Percentiles rank a stretch among this genome's conserved stretches.
Conservation (phyloP, 2,888 invertebrate species). For the Patella depressa region DNA sequence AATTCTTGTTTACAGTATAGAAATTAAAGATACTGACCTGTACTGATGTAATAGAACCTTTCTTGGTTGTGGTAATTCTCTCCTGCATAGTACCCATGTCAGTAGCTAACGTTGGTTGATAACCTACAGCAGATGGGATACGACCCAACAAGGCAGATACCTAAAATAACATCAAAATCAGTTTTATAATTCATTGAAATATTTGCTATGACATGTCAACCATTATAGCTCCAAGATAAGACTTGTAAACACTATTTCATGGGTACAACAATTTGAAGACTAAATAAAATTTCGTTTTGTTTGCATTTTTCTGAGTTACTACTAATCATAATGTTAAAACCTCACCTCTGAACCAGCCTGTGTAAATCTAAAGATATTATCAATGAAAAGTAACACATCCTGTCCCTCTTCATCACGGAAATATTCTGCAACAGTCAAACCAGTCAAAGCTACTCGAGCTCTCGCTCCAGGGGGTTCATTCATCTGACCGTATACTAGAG, state of each 20-base stretch:
- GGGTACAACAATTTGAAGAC: too few species aligned
- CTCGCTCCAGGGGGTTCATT: conserved; percentile 95
- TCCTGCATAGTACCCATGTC: conserved; percentile 99
- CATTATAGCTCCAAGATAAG: not conserved
- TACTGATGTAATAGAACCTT: conserved; percentile 94
- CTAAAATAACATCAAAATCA: conserved; percentile 57
- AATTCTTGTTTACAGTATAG: too few species aligned
- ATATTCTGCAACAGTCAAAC: conserved; percentile 92
- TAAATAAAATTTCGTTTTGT: too few species aligned
- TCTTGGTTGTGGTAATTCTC: conserved; percentile 92
- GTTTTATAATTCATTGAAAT: conserved; percentile 1
- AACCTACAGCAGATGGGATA: conserved; percentile 95
- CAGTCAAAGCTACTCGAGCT: conserved; percentile 91
- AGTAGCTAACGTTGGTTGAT: conserved; percentile 94
- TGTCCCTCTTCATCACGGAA: conserved; percentile 95
- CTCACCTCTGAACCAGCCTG: conserved; percentile 71
- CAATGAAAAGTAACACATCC: conserved; percentile 92
- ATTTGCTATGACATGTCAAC: not conserved
- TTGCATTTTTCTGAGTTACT: too few species aligned
- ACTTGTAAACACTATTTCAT: too few species aligned
- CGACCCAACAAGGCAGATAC: conserved; percentile 91
- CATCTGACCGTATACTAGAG: conserved; percentile 95
- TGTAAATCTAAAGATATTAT: conserved; percentile 86
- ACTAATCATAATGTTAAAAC: not conserved
- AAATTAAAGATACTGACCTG: conserved; percentile 73